phyloP scores from a whole-genome alignment of 2,797 vertebrate species.

The Acipenser oxyrinchus region DNA sequence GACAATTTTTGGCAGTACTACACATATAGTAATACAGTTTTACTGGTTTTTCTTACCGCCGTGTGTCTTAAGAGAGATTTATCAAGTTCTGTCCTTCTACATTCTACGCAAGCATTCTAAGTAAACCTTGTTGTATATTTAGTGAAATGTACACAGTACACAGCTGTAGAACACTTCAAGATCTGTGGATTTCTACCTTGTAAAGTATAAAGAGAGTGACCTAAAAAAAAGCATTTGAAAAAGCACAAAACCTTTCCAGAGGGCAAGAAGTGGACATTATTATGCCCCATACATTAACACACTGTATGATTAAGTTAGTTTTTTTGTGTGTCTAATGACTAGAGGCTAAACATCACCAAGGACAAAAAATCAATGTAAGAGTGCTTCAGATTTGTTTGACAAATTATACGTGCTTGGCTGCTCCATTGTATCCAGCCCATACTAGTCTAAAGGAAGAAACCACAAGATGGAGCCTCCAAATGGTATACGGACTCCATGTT shows the following conservation, averaged over 20 bases:
- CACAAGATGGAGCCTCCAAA: constrained; percentile 75
- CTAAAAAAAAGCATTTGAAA: constrained; percentile 64
- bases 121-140: too few species aligned
- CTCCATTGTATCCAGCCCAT: constrained; percentile 80
- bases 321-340: constrained; percentile 71
- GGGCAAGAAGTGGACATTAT: constrained; percentile 64
- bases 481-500: constrained; percentile 74
- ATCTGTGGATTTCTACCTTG: constrained; percentile 20
- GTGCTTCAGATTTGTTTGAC: constrained; percentile 70
- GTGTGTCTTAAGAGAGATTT: too few species aligned
- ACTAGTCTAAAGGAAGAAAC: constrained; percentile 67
- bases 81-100: too few species aligned
- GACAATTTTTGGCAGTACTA: too few species aligned
- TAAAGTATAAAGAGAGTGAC: constrained; percentile 61
- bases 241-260: constrained; percentile 72
- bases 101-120: too few species aligned
- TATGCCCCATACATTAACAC: constrained; percentile 77
- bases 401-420: constrained; percentile 82
- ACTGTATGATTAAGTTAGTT: constrained; percentile 75
- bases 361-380: constrained; percentile 79
- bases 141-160: too few species aligned
- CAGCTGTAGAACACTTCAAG: too few species aligned
- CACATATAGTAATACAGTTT: too few species aligned
- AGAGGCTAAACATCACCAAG: constrained; percentile 73
- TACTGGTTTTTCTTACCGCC: too few species aligned